phyloP scores from a whole-genome alignment of 2,888 invertebrate species.

The Trichopria drosophilae region DNA sequence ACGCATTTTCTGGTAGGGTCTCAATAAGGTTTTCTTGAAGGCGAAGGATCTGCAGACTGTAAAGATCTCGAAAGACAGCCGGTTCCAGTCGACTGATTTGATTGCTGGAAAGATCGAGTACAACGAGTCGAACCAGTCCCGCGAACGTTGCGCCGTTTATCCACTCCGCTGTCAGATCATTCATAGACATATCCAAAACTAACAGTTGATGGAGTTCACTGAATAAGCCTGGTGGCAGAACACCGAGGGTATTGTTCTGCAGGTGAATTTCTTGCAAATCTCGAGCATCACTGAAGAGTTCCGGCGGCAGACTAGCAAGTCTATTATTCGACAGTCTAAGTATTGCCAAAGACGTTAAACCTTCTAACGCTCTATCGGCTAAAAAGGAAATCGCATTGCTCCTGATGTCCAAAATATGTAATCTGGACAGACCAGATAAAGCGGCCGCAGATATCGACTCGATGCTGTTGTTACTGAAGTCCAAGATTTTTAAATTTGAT shows the following conservation, averaged over 20 bases:
- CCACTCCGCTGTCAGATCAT: constrained; percentile 81
- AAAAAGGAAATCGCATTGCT: constrained; percentile 76
- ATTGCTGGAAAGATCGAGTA: constrained; percentile 78
- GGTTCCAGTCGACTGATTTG: constrained; percentile 75
- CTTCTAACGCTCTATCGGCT: constrained; percentile 78
- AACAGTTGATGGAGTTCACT: constrained; percentile 74
- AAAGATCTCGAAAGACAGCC: constrained; percentile 75
- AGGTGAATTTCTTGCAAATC: constrained; percentile 80
- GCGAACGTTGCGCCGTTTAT: constrained; percentile 79
- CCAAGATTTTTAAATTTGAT: constrained; percentile 70
- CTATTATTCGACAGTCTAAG: constrained; percentile 81
- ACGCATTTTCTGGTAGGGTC: constrained; percentile 76
- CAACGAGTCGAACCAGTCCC: constrained; percentile 74
- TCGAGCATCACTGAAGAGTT: constrained; percentile 77
- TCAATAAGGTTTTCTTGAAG: constrained; percentile 80
- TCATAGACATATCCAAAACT: constrained; percentile 76
- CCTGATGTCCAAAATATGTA: constrained; percentile 76
- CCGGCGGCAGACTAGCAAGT: constrained; percentile 77
- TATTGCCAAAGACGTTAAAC: constrained; percentile 71
- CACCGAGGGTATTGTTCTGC: constrained; percentile 80
- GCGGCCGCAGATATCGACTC: constrained; percentile 73
- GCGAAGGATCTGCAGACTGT: constrained; percentile 77
- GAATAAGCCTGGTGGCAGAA: constrained; percentile 79
- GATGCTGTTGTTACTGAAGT: constrained; percentile 78
- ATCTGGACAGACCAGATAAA: constrained; percentile 70